Evolutionary conservation across 2,113 vertebrate species (phyloP).

Genomic region (Poeciliopsis retropinna): DNA sequence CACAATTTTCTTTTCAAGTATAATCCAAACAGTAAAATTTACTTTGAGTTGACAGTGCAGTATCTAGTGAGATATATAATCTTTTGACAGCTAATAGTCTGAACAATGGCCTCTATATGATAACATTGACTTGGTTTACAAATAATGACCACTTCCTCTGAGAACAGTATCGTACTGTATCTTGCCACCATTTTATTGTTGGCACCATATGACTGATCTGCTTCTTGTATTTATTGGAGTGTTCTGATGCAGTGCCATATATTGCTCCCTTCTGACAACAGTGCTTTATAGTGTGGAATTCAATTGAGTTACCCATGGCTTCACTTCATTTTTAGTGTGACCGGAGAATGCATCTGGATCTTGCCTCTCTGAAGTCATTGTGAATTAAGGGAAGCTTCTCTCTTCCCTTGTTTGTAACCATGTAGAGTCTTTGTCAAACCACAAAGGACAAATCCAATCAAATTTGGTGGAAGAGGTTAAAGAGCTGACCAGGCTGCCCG

Average conservation of each 20-base stretch:
- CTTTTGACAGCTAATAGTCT: background rate
- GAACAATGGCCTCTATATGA: background rate
- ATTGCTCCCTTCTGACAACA: conserved; percentile 62
- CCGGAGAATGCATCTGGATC: conserved; percentile 40
- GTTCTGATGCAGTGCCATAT: conserved; percentile 47
- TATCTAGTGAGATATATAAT: background rate
- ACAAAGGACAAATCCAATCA: conserved; percentile 78
- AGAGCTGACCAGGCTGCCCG: conserved; percentile 62
- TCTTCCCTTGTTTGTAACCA: conserved; percentile 66
- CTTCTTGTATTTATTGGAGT: conserved; percentile 66
- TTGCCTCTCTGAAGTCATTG: conserved; percentile 47
- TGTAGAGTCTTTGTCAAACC: conserved; percentile 65
- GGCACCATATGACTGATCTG: conserved; percentile 61
- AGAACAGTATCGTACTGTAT: conserved; percentile 35
- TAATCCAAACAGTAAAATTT: background rate
- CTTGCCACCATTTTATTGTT: conserved; percentile 64
- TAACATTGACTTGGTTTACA: conserved; percentile 32
- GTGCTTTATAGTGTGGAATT: conserved; percentile 62
- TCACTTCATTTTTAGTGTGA: conserved; percentile 55
- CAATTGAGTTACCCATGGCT: conserved; percentile 63
- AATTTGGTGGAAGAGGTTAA: conserved; percentile 74
- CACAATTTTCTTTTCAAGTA: background rate
- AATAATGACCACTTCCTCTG: conserved; percentile 40
- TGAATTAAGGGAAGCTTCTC: conserved; percentile 57
- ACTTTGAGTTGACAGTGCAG: background rate